Conservation (phyloP, 2,888 invertebrate genomes). For the Adelognathus sp. region DNA sequence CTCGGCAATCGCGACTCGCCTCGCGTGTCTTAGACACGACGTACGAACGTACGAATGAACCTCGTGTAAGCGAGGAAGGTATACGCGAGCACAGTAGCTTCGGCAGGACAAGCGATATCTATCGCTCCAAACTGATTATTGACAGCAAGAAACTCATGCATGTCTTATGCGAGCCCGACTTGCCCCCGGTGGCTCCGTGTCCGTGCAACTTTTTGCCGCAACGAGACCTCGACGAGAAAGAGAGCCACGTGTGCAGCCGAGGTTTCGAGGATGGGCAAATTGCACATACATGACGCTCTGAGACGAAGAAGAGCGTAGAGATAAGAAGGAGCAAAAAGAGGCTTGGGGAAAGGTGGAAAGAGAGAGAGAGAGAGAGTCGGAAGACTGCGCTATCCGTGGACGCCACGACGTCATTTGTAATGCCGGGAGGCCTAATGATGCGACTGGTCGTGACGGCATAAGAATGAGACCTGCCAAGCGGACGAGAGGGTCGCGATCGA, state of each 20-base stretch:
- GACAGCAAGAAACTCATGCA: constrained; percentile 71
- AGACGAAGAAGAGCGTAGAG: constrained; percentile 30
- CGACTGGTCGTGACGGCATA: constrained; percentile 72
- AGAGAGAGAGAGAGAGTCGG: constrained; percentile 30
- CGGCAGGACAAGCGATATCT: constrained; percentile 56
- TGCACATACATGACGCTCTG: constrained; percentile 30
- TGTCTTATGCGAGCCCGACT: constrained; percentile 63
- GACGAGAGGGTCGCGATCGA: constrained; percentile 39
- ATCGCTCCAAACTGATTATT: constrained; percentile 70
- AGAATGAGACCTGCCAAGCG: constrained; percentile 67
- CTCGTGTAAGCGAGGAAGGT: constrained; percentile 27
- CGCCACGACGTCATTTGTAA: constrained; percentile 72
- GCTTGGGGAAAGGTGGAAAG: background rate
- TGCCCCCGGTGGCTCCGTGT: constrained; percentile 3
- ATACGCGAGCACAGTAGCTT: constrained; percentile 17
- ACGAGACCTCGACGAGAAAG: background rate
- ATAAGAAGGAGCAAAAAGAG: constrained; percentile 34
- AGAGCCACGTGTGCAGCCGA: background rate
- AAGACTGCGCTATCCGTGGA: constrained; percentile 49
- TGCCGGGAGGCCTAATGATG: constrained; percentile 73
- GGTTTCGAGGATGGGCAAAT: constrained; percentile 2
- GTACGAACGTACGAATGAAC: background rate
- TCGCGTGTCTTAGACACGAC: background rate
- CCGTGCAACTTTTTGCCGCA: constrained; percentile 38
- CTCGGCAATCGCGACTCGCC: constrained; percentile 55